A percentile compares a stretch with the other conserved stretches of the same genome.
Evolutionary conservation across 2,888 invertebrate genomes (phyloP).

Genomic region (Brenthis ino): DNA sequence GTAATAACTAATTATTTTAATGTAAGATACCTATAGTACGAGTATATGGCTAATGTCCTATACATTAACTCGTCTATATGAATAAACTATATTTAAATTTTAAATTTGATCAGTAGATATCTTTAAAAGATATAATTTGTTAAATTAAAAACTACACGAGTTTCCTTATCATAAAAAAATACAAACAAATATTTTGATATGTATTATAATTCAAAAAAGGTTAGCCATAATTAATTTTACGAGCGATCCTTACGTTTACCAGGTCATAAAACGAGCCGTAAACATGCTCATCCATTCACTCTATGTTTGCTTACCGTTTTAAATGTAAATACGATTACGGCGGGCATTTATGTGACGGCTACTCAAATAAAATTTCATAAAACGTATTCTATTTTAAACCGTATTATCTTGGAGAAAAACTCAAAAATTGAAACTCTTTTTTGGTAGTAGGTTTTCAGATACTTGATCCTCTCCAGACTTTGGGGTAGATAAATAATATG

Average conservation of each 20-base stretch:
- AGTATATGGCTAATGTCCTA: too few species aligned
- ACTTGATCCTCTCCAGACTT: slow-evolving; percentile 70
- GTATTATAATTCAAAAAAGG: slow-evolving; percentile 35
- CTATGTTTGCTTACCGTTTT: slow-evolving; percentile 76
- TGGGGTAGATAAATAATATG: slow-evolving; percentile 66
- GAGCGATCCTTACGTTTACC: slow-evolving; percentile 77
- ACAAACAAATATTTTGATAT: slow-evolving; percentile 42
- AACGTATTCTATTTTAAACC: slow-evolving; percentile 48
- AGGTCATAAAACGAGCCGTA: slow-evolving; percentile 78
- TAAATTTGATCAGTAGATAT: too few species aligned
- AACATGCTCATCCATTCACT: slow-evolving; percentile 75
- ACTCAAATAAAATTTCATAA: slow-evolving; percentile 44
- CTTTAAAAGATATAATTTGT: too few species aligned
- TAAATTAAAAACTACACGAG: too few species aligned
- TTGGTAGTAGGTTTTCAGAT: slow-evolving; percentile 40
- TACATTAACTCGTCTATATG: too few species aligned
- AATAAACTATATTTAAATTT: too few species aligned
- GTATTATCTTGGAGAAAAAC: slow-evolving; percentile 41
- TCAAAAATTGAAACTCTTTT: slow-evolving; percentile 41
- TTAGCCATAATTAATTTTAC: slow-evolving; percentile 72
- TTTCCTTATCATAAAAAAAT: neutral
- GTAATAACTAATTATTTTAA: too few species aligned
- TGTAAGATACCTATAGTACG: too few species aligned
- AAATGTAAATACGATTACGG: slow-evolving; percentile 76
- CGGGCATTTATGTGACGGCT: slow-evolving; percentile 57